Conservation (phyloP, 1,140 invertebrate genomes). For the Planococcus citri region DNA sequence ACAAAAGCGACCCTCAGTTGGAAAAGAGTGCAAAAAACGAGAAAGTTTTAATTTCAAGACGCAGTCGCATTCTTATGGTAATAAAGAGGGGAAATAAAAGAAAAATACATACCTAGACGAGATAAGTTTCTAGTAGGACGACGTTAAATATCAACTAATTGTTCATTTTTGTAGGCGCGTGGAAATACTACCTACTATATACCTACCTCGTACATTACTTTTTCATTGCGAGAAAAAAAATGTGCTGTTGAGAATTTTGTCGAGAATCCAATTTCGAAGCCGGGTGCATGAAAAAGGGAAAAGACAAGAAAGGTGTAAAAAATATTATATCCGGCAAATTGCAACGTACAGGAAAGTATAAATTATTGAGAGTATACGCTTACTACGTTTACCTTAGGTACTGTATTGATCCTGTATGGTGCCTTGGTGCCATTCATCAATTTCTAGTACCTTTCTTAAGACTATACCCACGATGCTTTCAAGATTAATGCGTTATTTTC, state of each 20-base stretch:
- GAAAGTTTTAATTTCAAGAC: background rate
- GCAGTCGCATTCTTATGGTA: too few relatives aligned
- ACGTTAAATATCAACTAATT: too few relatives aligned
- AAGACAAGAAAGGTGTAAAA: background rate
- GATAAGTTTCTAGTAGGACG: too few relatives aligned
- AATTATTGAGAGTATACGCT: background rate
- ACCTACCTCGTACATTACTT: too few relatives aligned
- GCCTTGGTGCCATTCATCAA: background rate
- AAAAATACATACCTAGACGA: too few relatives aligned
- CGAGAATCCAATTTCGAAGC: background rate
- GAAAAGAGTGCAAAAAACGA: background rate
- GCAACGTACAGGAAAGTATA: background rate
- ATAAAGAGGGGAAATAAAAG: too few relatives aligned
- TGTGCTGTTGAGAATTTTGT: background rate
- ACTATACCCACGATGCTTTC: background rate
- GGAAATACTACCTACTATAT: too few relatives aligned
- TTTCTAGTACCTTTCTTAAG: background rate
- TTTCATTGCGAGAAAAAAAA: too few relatives aligned
- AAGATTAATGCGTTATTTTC: constrained; percentile 3
- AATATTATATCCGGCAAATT: background rate
- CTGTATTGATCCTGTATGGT: background rate
- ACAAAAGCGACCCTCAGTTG: background rate
- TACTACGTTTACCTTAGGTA: background rate
- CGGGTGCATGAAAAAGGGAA: background rate
- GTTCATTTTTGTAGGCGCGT: too few relatives aligned